phyloP scores from a whole-genome alignment of 1,140 invertebrate species.

The Drosophila melanogaster region Release_6_plus_ISO1_MT NT_033777.3:20256001-20256500 shows the following conservation, averaged over 20 bases:
- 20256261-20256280: constrained; percentile 52
- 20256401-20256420: constrained; percentile 34
- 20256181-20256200: constrained; percentile 16
- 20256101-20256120: constrained; percentile 10
- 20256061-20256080: too few species aligned
- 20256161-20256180: constrained; percentile 48
- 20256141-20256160: constrained; percentile 18
- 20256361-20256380: constrained; percentile 71
- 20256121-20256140: constrained; percentile 19
- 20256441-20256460: constrained; percentile 47
- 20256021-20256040: background rate
- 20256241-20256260: constrained; percentile 40
- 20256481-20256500: constrained; percentile 66
- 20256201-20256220: constrained; percentile 27
- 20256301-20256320: constrained; percentile 33
- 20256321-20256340: constrained; percentile 74
- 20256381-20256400: constrained; percentile 59
- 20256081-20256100: too few species aligned
- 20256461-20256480: constrained; percentile 70
- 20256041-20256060: too few species aligned
- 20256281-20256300: constrained; percentile 51
- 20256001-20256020: background rate
- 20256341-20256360: constrained; percentile 65
- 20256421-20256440: constrained; percentile 36
- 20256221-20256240: constrained; percentile 54